Evolutionary conservation across 1,140 invertebrate genomes (phyloP).

Genomic region (Drosophila gunungcola): DNA sequence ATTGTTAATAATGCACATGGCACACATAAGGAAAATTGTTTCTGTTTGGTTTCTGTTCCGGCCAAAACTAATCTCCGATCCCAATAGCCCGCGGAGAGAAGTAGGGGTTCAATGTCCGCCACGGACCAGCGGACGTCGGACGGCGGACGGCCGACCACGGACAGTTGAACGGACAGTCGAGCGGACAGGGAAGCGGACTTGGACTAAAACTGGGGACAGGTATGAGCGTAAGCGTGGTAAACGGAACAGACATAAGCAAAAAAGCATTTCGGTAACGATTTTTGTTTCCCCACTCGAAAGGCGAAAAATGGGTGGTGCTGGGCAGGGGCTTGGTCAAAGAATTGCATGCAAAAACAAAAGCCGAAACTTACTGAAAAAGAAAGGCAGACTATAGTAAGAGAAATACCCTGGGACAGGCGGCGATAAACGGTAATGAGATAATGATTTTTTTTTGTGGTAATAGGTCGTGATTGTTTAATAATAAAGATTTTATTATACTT

Average conservation of each 20-base stretch:
- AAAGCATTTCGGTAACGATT: constrained; percentile 51
- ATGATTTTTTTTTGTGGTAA: constrained; percentile 23
- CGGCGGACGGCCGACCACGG: constrained; percentile 2
- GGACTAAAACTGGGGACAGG: constrained; percentile 20
- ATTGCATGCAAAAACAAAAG: constrained; percentile 56
- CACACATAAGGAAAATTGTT: constrained; percentile 53
- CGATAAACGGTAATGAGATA: constrained; percentile 21
- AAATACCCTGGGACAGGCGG: constrained; percentile 31
- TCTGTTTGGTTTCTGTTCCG: constrained; percentile 36
- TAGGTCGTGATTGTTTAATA: constrained; percentile 24
- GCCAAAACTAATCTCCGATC: constrained; percentile 39
- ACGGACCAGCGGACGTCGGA: constrained; percentile 14
- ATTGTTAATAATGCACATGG: constrained; percentile 53
- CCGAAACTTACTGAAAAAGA: constrained; percentile 35
- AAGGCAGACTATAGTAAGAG: constrained; percentile 5
- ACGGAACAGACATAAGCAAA: constrained; percentile 31
- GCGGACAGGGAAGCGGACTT: constrained; percentile 33
- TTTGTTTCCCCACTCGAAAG: constrained; percentile 36
- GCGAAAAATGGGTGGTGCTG: constrained; percentile 42
- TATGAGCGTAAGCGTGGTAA: constrained; percentile 33
- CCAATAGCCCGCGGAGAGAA: constrained; percentile 15
- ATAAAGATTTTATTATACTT: constrained; percentile 28
- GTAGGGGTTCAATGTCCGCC: constrained; percentile 44
- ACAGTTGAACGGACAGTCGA: neutral
- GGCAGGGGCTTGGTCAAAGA: constrained; percentile 52